phyloP scores from a whole-genome alignment of 1,140 invertebrate species.

The Phymastichus coffea region DNA sequence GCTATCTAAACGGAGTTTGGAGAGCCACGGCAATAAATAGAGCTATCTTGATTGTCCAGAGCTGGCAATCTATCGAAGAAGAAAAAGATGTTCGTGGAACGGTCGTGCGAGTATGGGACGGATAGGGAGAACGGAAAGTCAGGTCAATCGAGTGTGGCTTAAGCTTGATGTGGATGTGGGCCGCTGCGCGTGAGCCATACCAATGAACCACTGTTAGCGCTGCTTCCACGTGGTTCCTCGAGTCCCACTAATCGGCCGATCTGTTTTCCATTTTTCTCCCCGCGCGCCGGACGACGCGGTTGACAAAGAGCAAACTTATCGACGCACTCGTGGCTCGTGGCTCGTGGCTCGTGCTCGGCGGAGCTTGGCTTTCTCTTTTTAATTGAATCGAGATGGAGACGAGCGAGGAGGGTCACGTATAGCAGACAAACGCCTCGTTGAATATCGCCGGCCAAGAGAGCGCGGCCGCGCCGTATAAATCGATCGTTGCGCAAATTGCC shows the following conservation, averaged over 20 bases:
- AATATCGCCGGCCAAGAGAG: too few species aligned
- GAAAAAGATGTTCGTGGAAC: conserved; percentile 35
- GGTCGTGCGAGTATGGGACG: conserved; percentile 8
- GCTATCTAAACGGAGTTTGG: conserved; percentile 11
- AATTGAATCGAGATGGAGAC: neutral
- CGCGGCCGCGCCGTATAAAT: conserved; percentile 34
- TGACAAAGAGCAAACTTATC: too few species aligned
- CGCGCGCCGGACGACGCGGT: too few species aligned
- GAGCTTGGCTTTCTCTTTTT: too few species aligned
- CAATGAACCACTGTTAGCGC: conserved; percentile 42
- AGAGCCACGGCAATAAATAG: conserved; percentile 7
- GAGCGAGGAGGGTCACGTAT: conserved; percentile 1
- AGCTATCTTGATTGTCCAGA: conserved; percentile 21
- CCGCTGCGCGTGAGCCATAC: conserved; percentile 39
- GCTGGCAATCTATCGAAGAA: conserved; percentile 16
- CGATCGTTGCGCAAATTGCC: conserved; percentile 43
- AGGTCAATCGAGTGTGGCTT: conserved; percentile 28
- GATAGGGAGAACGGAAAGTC: neutral
- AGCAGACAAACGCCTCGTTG: too few species aligned
- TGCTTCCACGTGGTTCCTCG: conserved; percentile 40
- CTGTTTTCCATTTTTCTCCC: conserved; percentile 36
- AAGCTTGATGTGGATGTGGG: too few species aligned
- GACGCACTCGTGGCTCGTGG: too few species aligned
- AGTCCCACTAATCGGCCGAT: conserved; percentile 47
- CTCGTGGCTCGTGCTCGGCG: too few species aligned